These are phyloP conservation scores for Threskiornis aethiopicus DNA, from an alignment of 2,797 vertebrate genomes.

Conservation along the genomic window DNA sequence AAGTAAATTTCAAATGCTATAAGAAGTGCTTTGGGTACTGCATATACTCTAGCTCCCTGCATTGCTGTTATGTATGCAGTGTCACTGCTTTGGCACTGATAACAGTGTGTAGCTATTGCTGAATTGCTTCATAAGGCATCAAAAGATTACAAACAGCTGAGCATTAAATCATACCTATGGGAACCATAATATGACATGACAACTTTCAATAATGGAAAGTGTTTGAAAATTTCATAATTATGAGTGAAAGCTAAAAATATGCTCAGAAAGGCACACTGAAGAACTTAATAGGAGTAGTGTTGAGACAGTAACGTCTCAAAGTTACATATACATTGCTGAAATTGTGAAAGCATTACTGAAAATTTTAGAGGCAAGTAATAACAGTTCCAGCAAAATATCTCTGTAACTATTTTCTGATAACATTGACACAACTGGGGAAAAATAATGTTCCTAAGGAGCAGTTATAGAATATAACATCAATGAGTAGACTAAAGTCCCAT, in stretches of 20 bases:
- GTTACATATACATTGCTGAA: not conserved
- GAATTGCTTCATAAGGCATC: not conserved
- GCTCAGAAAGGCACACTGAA: not conserved
- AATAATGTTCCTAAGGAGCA: not conserved
- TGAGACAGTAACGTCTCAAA: not conserved
- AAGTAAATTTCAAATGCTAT: not conserved
- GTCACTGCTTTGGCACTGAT: not conserved
- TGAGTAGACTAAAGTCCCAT: not conserved
- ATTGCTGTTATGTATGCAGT: not conserved
- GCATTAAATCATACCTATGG: not conserved
- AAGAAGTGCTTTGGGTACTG: not conserved
- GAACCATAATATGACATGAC: not conserved
- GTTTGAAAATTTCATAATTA: not conserved
- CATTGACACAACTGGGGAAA: constrained; percentile 4
- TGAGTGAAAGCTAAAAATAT: not conserved
- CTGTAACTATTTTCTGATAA: not conserved
- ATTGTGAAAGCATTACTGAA: not conserved
- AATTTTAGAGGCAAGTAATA: not conserved
- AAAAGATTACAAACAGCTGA: not conserved
- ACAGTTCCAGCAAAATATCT: not conserved
- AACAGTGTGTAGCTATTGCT: not conserved
- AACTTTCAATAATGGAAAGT: not conserved
- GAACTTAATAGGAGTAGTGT: not conserved
- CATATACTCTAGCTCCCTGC: not conserved
- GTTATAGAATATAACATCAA: not conserved